A percentile compares a stretch with the other conserved stretches of the same genome.
These are phyloP conservation scores for Corapipo altera DNA, from an alignment of 2,113 vertebrate genomes.

Conservation along the genomic window DNA sequence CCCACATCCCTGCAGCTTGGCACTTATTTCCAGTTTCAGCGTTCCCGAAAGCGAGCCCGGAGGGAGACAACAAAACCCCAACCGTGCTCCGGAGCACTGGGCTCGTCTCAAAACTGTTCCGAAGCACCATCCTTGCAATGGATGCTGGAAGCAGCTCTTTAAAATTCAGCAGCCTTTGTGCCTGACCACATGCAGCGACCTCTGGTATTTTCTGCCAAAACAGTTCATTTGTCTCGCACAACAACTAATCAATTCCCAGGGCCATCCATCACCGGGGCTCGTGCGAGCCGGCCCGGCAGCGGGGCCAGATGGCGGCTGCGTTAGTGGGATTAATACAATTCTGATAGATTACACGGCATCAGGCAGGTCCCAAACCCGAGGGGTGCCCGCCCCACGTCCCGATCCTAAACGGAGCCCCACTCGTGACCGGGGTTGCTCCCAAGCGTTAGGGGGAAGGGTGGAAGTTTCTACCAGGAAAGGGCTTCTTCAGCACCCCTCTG, in stretches of 20 bases:
- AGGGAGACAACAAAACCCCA: not conserved
- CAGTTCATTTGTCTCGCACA: constrained; percentile 90
- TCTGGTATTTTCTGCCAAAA: constrained; percentile 90
- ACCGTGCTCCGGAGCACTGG: accelerated
- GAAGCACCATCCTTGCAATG: constrained; percentile 50
- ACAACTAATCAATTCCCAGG: constrained; percentile 95
- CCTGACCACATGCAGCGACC: constrained; percentile 84
- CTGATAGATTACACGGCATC: constrained; percentile 81
- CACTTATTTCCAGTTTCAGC: not conserved
- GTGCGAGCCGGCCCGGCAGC: constrained; percentile 67
- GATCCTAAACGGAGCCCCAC: not conserved
- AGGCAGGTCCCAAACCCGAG: constrained; percentile 29
- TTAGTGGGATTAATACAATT: constrained; percentile 87
- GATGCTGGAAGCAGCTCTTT: constrained; percentile 72
- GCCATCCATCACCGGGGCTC: constrained; percentile 89
- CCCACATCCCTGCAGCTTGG: not conserved
- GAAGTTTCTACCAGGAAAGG: not conserved
- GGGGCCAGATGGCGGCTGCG: constrained; percentile 77
- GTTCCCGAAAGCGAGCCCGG: not conserved
- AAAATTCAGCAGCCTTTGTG: constrained; percentile 77
- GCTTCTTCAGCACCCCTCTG: not conserved
- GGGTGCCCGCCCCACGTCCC: not conserved
- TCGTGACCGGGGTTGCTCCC: accelerated
- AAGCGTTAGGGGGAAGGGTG: accelerated
- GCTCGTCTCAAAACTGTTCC: constrained; percentile 43